These are phyloP conservation scores for Lophotis ruficrista DNA, from an alignment of 2,113 vertebrate species.

Conservation along the genomic window DNA sequence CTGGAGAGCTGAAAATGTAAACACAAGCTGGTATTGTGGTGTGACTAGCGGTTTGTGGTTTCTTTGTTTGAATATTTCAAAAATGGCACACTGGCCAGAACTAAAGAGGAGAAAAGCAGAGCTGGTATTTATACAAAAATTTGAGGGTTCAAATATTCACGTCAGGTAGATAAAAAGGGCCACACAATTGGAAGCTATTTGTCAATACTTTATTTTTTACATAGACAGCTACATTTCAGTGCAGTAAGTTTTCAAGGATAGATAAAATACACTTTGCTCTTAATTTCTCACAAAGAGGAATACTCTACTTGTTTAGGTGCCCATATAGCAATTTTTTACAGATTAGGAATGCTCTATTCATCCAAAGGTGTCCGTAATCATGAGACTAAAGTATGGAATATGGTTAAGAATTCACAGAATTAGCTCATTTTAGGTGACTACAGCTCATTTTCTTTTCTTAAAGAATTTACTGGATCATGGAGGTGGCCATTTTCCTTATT, in stretches of 20 bases:
- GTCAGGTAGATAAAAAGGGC: conserved; percentile 46
- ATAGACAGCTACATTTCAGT: conserved; percentile 22
- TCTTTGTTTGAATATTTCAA: conserved; percentile 84
- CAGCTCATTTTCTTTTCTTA: not conserved
- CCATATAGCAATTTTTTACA: not conserved
- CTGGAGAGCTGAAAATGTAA: conserved; percentile 85
- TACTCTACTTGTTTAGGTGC: not conserved
- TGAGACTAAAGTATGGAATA: not conserved
- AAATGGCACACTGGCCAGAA: conserved; percentile 84
- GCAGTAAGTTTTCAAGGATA: conserved; percentile 47
- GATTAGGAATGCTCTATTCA: not conserved
- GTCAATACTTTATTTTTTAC: conserved; percentile 22
- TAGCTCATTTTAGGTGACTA: not conserved
- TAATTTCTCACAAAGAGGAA: conserved; percentile 4
- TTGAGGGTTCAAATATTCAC: conserved; percentile 27
- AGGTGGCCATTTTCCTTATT: not conserved
- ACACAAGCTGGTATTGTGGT: conserved; percentile 86
- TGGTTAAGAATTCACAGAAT: not conserved
- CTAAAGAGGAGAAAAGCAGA: conserved; percentile 75
- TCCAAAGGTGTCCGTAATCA: not conserved
- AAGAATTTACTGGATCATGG: not conserved
- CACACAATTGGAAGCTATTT: not conserved
- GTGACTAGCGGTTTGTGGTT: conserved; percentile 81
- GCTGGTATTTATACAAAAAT: conserved; percentile 32
- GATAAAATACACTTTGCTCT: conserved; percentile 33